Conservation (phyloP, 37 sponge, comb jelly and placozoan genomes). For the Hexactinellida sp. region DNA sequence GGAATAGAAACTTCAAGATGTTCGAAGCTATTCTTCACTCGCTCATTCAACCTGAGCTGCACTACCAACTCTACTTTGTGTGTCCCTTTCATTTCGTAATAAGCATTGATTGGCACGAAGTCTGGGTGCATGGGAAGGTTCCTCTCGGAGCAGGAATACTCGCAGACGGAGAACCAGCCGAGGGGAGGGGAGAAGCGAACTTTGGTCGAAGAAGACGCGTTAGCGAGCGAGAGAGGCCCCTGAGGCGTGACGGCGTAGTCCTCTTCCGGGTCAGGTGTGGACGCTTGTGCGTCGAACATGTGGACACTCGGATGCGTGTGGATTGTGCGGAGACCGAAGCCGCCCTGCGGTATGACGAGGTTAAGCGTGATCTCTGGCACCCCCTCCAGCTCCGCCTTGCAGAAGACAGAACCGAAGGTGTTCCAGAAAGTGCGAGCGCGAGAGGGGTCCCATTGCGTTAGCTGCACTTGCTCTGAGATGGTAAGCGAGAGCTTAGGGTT, state of each 20-base stretch:
- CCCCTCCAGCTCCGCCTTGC: conserved; percentile 82
- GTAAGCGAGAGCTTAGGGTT: conserved; percentile 27
- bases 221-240: neutral
- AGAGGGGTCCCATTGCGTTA: neutral
- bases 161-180: conserved; percentile 52
- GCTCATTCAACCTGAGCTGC: conserved; percentile 58
- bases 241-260: neutral
- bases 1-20: conserved; percentile 66
- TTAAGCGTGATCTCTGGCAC: conserved; percentile 53
- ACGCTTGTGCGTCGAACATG: conserved; percentile 20
- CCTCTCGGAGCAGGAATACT: conserved; percentile 31
- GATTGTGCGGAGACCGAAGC: conserved; percentile 40
- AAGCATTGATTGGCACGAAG: conserved; percentile 58
- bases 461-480: conserved; percentile 54
- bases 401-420: conserved; percentile 43
- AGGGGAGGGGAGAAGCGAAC: conserved; percentile 59
- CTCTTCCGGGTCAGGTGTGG: neutral
- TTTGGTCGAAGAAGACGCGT: conserved; percentile 29
- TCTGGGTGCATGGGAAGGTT: conserved; percentile 10
- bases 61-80: conserved; percentile 39
- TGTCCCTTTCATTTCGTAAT: conserved; percentile 82
- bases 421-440: conserved; percentile 35
- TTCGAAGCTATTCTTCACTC: conserved; percentile 72
- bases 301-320: conserved; percentile 68
- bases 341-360: conserved; percentile 36